Conservation (phyloP, 2,797 vertebrate genomes). For the Leucoraja ocellata region DNA sequence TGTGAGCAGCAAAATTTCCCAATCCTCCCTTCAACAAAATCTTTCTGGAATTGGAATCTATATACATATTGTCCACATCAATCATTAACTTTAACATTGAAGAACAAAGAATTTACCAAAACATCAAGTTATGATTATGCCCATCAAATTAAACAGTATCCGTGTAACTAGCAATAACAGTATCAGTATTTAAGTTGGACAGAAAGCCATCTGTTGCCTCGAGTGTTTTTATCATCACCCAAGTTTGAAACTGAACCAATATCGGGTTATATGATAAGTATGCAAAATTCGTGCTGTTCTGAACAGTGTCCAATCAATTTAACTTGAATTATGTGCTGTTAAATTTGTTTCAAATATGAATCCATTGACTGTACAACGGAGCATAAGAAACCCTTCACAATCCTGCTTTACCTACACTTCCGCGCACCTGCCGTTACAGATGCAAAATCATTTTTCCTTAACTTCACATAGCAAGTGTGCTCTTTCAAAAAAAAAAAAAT, state of each 20-base stretch:
- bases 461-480: background rate
- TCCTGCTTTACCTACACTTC: background rate
- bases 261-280: conserved; percentile 31
- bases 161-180: background rate
- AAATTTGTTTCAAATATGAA: background rate
- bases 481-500: background rate
- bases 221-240: background rate
- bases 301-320: conserved; percentile 35
- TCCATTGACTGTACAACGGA: background rate
- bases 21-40: too few relatives aligned
- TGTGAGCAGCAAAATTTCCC: too few relatives aligned
- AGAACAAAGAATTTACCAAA: background rate
- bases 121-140: background rate
- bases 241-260: background rate
- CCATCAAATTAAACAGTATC: background rate
- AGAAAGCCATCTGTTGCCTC: background rate
- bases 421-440: conserved; percentile 9
- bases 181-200: background rate
- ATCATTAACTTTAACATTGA: background rate
- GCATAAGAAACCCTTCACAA: background rate
- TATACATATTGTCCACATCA: background rate
- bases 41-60: background rate
- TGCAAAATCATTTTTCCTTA: conserved; percentile 21
- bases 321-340: conserved; percentile 29
- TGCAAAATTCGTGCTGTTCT: background rate